A percentile compares a stretch with the other conserved stretches of the same genome.
phyloP scores from a whole-genome alignment of 2,113 vertebrate genomes.

The Pithys albifrons region DNA sequence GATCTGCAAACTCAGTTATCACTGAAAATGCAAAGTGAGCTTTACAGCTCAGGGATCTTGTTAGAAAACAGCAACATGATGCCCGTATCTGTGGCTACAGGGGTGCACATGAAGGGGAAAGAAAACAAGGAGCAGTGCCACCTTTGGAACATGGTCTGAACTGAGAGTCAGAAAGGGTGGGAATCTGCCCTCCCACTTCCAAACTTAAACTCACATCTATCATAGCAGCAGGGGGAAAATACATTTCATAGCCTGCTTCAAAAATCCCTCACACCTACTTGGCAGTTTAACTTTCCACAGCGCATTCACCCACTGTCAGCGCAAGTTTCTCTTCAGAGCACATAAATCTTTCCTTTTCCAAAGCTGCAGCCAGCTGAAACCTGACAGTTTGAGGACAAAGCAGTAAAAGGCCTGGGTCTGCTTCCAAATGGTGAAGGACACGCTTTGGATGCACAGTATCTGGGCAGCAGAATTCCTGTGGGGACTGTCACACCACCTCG shows the following conservation, averaged over 20 bases:
- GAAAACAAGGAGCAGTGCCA: neutral
- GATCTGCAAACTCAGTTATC: neutral
- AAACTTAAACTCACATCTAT: neutral
- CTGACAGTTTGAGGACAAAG: constrained; percentile 62
- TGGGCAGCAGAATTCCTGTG: neutral
- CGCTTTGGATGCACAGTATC: rapidly evolving
- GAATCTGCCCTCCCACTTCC: neutral
- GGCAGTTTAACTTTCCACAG: neutral
- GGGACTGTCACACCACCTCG: neutral
- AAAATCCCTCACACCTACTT: neutral
- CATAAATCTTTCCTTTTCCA: constrained; percentile 44
- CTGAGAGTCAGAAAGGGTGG: rapidly evolving
- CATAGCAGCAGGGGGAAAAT: neutral
- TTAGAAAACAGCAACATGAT: neutral
- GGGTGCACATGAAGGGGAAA: neutral
- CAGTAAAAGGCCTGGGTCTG: neutral
- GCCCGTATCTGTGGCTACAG: neutral
- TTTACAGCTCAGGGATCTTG: neutral
- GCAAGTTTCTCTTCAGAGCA: neutral
- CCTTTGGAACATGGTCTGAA: neutral
- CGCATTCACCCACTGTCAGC: neutral
- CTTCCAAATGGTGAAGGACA: constrained; percentile 35
- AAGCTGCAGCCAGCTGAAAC: constrained; percentile 44
- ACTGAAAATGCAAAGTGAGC: neutral
- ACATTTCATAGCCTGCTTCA: neutral